Evolutionary conservation across 1,140 invertebrate species (phyloP).

Genomic region (Drosophila watanabei): DNA sequence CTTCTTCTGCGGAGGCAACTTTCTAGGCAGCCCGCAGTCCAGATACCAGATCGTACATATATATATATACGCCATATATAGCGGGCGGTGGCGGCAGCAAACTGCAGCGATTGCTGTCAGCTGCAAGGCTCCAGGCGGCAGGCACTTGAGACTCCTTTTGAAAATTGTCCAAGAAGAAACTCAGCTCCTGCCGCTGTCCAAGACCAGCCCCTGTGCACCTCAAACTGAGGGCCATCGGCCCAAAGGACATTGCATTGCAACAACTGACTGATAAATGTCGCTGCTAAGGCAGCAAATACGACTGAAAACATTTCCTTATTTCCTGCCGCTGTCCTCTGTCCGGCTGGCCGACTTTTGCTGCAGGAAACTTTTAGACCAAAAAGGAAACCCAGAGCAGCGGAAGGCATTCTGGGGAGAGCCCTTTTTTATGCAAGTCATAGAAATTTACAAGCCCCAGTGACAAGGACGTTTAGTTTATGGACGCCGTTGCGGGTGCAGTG

Average conservation of each 20-base stretch:
- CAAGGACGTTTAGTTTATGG: constrained; percentile 79
- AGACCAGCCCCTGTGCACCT: neutral
- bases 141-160: constrained; percentile 77
- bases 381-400: constrained; percentile 75
- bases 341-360: constrained; percentile 47
- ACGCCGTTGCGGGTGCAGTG: constrained; percentile 11
- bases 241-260: constrained; percentile 64
- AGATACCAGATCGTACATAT: constrained; percentile 44
- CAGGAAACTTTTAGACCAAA: constrained; percentile 80
- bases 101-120: constrained; percentile 61
- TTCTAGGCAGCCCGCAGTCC: constrained; percentile 17
- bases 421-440: constrained; percentile 83
- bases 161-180: constrained; percentile 74
- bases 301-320: constrained; percentile 81
- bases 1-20: constrained; percentile 47
- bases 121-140: constrained; percentile 47
- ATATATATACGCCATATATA: constrained; percentile 16
- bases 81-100: constrained; percentile 62
- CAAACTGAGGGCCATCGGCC: constrained; percentile 37
- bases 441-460: constrained; percentile 82
- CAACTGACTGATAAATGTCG: constrained; percentile 83
- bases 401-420: constrained; percentile 67
- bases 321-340: constrained; percentile 55
- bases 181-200: neutral
- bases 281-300: constrained; percentile 77